These are phyloP conservation scores for Anaspis maculata DNA, from an alignment of 2,888 invertebrate genomes.

Conservation along the genomic window DNA sequence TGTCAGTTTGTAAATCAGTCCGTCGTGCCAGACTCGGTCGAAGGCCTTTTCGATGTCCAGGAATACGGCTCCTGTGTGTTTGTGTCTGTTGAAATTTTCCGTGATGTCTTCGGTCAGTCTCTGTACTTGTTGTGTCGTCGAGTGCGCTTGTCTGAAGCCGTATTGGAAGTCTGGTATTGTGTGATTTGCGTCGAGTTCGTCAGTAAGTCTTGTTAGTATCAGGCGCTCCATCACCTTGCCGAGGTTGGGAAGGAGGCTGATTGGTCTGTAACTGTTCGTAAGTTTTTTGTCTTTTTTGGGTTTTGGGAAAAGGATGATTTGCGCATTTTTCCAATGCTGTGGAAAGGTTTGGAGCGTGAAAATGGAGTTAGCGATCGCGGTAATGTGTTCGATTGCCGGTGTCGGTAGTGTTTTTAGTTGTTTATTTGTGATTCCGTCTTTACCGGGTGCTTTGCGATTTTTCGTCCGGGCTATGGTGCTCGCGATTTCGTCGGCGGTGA, in stretches of 20 bases:
- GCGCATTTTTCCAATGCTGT: constrained; percentile 20
- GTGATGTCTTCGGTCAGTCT: constrained; percentile 12
- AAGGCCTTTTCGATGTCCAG: too few species aligned
- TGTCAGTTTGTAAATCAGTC: constrained; percentile 21
- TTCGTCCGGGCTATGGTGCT: neutral
- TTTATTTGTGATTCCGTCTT: neutral
- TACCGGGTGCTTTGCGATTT: neutral
- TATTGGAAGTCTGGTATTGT: too few species aligned
- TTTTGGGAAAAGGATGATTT: too few species aligned
- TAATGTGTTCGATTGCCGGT: neutral
- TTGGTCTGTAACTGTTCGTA: constrained; percentile 23
- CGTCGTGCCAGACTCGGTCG: too few species aligned
- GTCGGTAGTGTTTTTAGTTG: too few species aligned
- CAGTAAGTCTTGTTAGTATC: constrained; percentile 4
- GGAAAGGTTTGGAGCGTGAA: constrained; percentile 17
- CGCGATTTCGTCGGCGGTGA: neutral
- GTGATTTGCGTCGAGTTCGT: constrained; percentile 6
- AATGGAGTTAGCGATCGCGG: neutral
- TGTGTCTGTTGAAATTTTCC: constrained; percentile 17
- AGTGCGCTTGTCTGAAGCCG: constrained; percentile 23
- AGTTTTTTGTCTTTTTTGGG: constrained; percentile 14
- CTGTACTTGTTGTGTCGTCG: constrained; percentile 21
- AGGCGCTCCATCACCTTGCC: constrained; percentile 21
- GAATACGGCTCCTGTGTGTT: constrained; percentile 19
- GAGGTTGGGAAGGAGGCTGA: constrained; percentile 20